These are phyloP conservation scores for Progne subis DNA, from an alignment of 2,113 vertebrate species.

Conservation along the genomic window DNA sequence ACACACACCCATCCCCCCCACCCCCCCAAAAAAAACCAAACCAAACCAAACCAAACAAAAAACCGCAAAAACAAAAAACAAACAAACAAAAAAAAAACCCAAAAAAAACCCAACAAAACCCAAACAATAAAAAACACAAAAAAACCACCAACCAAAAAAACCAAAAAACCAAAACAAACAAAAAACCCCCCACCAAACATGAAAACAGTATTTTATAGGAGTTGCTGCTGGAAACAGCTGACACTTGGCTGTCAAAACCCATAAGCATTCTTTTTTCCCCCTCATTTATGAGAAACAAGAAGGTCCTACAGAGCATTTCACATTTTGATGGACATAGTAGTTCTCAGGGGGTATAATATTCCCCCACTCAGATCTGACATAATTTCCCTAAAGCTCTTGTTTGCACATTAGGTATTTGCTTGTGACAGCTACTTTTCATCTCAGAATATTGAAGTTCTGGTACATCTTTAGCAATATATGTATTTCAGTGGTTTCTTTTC, in stretches of 20 bases:
- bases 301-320: neutral
- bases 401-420: neutral
- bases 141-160: no score
- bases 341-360: neutral
- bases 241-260: neutral
- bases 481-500: neutral
- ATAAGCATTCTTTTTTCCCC: neutral
- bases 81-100: no score
- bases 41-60: no score
- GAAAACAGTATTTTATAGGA: neutral
- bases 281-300: conserved; percentile 5
- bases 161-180: no score
- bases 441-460: neutral
- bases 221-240: neutral
- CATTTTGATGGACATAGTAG: neutral
- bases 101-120: no score
- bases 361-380: neutral
- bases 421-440: neutral
- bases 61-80: no score
- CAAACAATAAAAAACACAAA: no score
- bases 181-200: neutral
- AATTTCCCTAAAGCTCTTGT: neutral
- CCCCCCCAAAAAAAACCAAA: no score
- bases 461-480: neutral
- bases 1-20: no score